Base-by-base conservation (phyloP, 2,113 vertebrate species). In the Chloebia gouldiae region DNA sequence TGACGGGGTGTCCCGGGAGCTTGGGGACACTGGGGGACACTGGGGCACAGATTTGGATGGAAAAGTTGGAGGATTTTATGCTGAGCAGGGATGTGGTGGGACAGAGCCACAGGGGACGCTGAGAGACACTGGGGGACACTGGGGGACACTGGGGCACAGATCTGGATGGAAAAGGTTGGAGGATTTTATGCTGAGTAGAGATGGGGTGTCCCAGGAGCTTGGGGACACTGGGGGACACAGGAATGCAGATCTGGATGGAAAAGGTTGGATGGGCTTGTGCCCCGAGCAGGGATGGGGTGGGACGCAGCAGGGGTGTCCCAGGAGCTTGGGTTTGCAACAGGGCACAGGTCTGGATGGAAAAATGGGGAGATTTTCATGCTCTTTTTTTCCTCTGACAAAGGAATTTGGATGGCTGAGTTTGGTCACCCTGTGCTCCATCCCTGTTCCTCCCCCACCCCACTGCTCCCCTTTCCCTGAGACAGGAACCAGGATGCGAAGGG, bases 141-240 rank as follows among this genome's bases (percentile, higher is more conserved):
- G 39, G 39, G 39, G 40, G 40, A 40, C 40, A 5, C 13, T 5
- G 6, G 17, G 5, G 13, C 6, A 53, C 10, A 53, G 28, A 7
- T 31, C 17, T 53, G 51, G 16, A 19, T 30, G 27, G 27, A 11
- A 30, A 53, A 30, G 10, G 37, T 12, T 66, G 44, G 31, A 47
- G 3, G 11, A 2, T 1, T 66, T 66, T 45, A 1, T 39, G 16
- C 13, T 54, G 30, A 54, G 53, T 30, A 54, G 53, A 0, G 11
- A 5, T 54, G 30, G 70, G 14, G 8, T 2, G 6, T 23, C 1
- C 10, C 31, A 1, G 16, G 7, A 20, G 51, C 6, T 4, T 42
- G 39, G 69, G 51, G 22, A 40, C 8, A 6, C 6, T 5, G 15
- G 37, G 69, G 69, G 11, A 51, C 7, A 7, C 3, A 4, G 19